These are phyloP conservation scores for Anoncus sp. DNA, from an alignment of 2,888 invertebrate species.

Conservation along the genomic window DNA sequence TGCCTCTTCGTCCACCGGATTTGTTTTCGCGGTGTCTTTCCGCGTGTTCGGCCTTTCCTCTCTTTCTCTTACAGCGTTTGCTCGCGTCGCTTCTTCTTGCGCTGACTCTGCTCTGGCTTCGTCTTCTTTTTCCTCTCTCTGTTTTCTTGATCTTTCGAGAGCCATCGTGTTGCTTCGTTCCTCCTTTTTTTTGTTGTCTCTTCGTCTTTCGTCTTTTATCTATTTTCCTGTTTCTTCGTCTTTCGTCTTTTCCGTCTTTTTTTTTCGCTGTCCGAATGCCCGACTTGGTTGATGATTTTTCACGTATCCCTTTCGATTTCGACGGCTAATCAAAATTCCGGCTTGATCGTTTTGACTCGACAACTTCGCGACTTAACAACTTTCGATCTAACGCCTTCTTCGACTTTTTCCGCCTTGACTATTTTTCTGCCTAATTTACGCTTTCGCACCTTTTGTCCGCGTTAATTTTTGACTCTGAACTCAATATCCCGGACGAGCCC, in stretches of 20 bases:
- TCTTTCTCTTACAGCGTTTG: constrained; percentile 1
- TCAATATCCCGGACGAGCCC: constrained; percentile 12
- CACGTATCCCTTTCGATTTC: constrained; percentile 12
- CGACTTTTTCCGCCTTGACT: background rate
- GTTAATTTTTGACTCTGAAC: background rate
- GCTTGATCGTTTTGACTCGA: constrained; percentile 16
- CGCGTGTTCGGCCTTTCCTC: constrained; percentile 1
- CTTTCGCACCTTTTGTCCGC: background rate
- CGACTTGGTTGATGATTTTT: constrained; percentile 19
- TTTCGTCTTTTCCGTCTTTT: too few species aligned
- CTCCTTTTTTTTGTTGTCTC: too few species aligned
- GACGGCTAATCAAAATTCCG: constrained; percentile 12
- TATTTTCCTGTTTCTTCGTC: background rate
- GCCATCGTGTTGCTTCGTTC: constrained; percentile 11
- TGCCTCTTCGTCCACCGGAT: background rate
- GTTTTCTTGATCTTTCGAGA: constrained; percentile 9
- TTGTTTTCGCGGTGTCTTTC: constrained; percentile 8
- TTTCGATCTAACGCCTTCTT: background rate
- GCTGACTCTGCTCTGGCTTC: background rate
- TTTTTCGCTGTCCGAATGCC: background rate
- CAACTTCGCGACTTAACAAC: constrained; percentile 9
- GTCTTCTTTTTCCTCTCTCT: constrained; percentile 9
- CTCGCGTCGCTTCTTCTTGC: background rate
- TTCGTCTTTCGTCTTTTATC: too few species aligned
- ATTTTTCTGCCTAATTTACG: background rate